Evolutionary conservation across 2,797 vertebrate species (phyloP), one percentile per base, ranked within the genome.

Genomic region (Tenualosa ilisha): DNA sequence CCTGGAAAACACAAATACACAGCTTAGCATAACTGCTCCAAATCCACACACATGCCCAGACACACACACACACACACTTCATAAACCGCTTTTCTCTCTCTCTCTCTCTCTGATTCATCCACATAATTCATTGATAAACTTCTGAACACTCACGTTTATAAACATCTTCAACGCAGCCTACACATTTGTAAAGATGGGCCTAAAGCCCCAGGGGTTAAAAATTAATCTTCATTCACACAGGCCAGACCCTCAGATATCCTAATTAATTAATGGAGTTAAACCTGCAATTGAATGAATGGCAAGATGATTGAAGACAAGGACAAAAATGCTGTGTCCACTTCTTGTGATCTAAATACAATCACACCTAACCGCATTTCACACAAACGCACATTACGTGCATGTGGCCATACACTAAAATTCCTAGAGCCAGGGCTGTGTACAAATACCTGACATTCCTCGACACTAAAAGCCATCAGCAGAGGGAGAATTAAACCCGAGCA

Each of bases 1-100:
- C 95, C 98, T 99, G 94, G 83, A 94, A 94, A n/a, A 72, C 65
- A 72, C 65, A 72, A 24, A 95, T 53, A 82, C 49, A 86, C 75
- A 81, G 6, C 15, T 17, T 37, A 63, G 51, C 56, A 86, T 63
- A 85, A 85, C 20, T 24, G 59, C 9, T 8, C 20, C 17, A 6
- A 56, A 1, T 8, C 50, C 81, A 85, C 20, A 54, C 63, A 72
- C 22, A 6, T 37, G 15, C 56, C 37, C 43, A 13, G 31, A 54
- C 79, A 51, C 13, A 83, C 79, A 82, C 56, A 84, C 26, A 13
- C 68, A 81, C 20, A 82, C n/a, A 82, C 31, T 83, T 72, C 17
- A 50, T 63, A 82, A 65, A 85, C 31, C 56, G 17, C 37, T 2
- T 24, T 6, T 50, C 49, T 51, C 50, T 8, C 49, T 50, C 49